Evolutionary conservation across 2,888 invertebrate genomes (phyloP), one percentile per base, ranked within the genome.

Genomic region (Bruchidius siliquastri): DNA sequence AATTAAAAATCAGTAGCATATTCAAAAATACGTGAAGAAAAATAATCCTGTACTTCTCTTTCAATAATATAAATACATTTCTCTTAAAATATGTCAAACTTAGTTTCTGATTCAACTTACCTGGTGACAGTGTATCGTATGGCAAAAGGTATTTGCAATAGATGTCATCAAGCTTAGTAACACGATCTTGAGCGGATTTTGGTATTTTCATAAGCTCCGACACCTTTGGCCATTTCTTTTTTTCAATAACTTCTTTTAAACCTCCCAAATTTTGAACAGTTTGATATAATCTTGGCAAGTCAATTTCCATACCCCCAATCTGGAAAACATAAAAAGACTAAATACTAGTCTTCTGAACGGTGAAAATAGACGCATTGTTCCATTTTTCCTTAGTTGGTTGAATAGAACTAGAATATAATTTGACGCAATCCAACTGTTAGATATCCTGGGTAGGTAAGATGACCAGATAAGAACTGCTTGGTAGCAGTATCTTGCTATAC

Each of bases 301-400:
- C 96, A 0, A 97, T 90, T 88, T 98, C 97, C 88, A 97, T 92
- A 4, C 97, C 96, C 30, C 96, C 96, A 79, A 97, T 92, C 93
- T 93, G 80, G 73, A 87, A 84, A 75, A 67, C 72, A 66, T 22
- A 21, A 70, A 20, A n/a, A n/a, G n/a, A n/a, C n/a, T n/a, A n/a
- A n/a, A n/a, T n/a, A n/a, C n/a, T n/a, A n/a, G n/a, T n/a, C n/a
- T n/a, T n/a, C n/a, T n/a, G n/a, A n/a, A n/a, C n/a, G n/a, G n/a
- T n/a, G n/a, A n/a, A n/a, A n/a, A n/a, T n/a, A n/a, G n/a, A n/a
- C n/a, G n/a, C n/a, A n/a, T n/a, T n/a, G n/a, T n/a, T n/a, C n/a
- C n/a, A n/a, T n/a, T n/a, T n/a, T n/a, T n/a, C n/a, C n/a, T n/a
- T n/a, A n/a, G n/a, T n/a, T n/a, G n/a, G n/a, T n/a, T n/a, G n/a